These are phyloP conservation scores for Gopherus flavomarginatus DNA, from an alignment of 2,113 vertebrate genomes.

Conservation along the genomic window DNA sequence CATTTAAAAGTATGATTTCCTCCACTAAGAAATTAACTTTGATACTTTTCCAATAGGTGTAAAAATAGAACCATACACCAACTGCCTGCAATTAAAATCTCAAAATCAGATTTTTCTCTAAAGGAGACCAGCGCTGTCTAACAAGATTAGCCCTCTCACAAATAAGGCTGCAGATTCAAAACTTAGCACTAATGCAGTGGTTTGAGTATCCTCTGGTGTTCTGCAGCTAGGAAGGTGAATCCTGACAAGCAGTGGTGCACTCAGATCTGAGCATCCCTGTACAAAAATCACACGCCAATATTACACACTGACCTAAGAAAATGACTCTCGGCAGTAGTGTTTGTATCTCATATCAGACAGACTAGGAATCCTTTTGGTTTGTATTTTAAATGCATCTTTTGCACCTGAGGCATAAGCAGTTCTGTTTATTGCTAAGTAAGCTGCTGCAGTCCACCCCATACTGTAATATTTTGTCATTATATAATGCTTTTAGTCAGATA, in stretches of 20 bases:
- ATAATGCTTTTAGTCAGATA: not conserved
- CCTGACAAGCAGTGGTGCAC: not conserved
- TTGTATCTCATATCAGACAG: not conserved
- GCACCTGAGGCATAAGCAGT: not conserved
- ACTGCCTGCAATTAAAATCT: conserved; percentile 68
- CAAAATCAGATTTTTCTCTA: conserved; percentile 60
- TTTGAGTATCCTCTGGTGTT: not conserved
- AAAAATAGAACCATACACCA: conserved; percentile 71
- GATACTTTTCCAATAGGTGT: conserved; percentile 62
- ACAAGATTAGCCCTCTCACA: not conserved
- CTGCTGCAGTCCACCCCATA: not conserved
- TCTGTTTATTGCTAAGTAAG: not conserved
- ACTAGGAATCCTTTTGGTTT: not conserved
- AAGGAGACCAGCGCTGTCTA: conserved; percentile 24
- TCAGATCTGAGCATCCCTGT: not conserved
- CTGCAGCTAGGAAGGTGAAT: not conserved
- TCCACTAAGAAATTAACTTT: conserved; percentile 71
- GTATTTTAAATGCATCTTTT: not conserved
- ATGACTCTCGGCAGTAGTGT: not conserved
- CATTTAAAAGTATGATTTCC: conserved; percentile 69
- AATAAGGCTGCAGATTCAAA: not conserved
- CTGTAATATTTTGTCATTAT: not conserved
- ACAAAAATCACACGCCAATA: too few relatives aligned
- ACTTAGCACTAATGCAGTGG: not conserved
- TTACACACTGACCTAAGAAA: not conserved